These are phyloP conservation scores for Yponomeuta evonymella DNA, from an alignment of 2,888 invertebrate species.

Conservation along the genomic window DNA sequence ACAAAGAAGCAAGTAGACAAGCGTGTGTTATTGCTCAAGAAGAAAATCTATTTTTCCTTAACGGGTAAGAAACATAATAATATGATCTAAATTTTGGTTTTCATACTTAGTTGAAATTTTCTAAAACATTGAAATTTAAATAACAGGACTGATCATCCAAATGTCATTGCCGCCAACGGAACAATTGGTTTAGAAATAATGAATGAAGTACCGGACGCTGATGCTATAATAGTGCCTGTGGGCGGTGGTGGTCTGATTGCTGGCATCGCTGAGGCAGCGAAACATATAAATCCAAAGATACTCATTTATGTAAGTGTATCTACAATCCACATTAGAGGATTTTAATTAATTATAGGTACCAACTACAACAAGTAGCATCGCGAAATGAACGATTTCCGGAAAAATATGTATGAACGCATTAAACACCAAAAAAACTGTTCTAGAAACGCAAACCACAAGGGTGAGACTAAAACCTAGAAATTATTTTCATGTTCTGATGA, in stretches of 20 bases:
- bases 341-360: too few species aligned
- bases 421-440: too few species aligned
- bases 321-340: too few species aligned
- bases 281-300: constrained; percentile 87
- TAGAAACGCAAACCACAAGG: too few species aligned
- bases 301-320: constrained; percentile 85
- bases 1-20: constrained; percentile 84
- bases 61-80: constrained; percentile 78
- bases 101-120: too few species aligned
- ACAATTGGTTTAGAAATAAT: constrained; percentile 93
- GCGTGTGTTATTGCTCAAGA: constrained; percentile 85
- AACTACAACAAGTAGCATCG: too few species aligned
- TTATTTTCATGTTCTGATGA: too few species aligned
- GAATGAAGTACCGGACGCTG: constrained; percentile 89
- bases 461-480: too few species aligned
- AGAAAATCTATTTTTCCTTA: constrained; percentile 85
- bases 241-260: constrained; percentile 95
- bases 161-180: constrained; percentile 95
- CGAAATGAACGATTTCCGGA: too few species aligned
- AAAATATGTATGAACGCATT: too few species aligned
- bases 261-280: constrained; percentile 90
- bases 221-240: constrained; percentile 92
- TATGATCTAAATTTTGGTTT: not conserved
- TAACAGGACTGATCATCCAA: constrained; percentile 91
- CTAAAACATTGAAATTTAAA: too few species aligned